Percentiles rank a stretch among this genome's conserved stretches.
These are phyloP conservation scores for Sitophilus oryzae DNA, from an alignment of 1,140 invertebrate species.

Conservation along the genomic window DNA sequence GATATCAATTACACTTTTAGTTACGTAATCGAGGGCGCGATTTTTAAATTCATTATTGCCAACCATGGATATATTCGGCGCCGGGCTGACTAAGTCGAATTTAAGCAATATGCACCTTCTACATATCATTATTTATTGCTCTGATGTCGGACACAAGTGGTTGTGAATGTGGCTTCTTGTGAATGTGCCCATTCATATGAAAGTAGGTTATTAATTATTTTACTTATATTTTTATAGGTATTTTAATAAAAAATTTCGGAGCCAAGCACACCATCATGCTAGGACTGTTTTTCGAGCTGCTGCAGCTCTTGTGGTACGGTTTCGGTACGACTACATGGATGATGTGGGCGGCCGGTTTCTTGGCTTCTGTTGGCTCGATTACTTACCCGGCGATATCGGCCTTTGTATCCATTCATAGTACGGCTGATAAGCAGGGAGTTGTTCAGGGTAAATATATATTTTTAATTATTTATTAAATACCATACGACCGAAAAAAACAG, in stretches of 20 bases:
- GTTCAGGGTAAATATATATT: conserved; percentile 66
- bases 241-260: conserved; percentile 66
- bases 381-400: conserved; percentile 99
- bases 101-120: no score
- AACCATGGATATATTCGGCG: no score
- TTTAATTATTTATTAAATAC: background rate
- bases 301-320: conserved; percentile 96
- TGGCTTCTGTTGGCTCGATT: conserved; percentile 91
- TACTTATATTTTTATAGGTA: conserved; percentile 30
- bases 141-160: no score
- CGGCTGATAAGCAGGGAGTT: conserved; percentile 94
- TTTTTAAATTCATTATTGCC: no score
- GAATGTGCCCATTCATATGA: no score
- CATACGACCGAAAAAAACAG: no score
- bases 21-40: no score
- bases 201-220: no score
- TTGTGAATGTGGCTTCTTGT: no score
- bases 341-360: conserved; percentile 97
- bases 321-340: conserved; percentile 87
- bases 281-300: conserved; percentile 92
- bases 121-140: no score
- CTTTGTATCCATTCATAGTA: conserved; percentile 95
- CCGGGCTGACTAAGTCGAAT: no score
- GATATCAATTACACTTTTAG: no score
- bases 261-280: conserved; percentile 97